Evolutionary conservation across 2,113 vertebrate species (phyloP), one percentile per base, ranked within the genome.

Genomic region (Osmerus mordax): DNA sequence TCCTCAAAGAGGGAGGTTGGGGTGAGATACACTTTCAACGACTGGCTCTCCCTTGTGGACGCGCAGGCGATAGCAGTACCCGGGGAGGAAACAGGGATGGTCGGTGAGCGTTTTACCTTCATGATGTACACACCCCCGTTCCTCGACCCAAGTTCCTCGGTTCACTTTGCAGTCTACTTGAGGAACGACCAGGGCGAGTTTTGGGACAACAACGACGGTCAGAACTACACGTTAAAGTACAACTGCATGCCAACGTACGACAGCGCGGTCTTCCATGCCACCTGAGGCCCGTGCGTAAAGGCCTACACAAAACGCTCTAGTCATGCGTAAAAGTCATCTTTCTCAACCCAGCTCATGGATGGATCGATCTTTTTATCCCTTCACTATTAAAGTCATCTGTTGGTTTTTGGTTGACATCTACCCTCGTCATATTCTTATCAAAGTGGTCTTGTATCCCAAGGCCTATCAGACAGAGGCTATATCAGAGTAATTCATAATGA

Each of bases 121-220:
- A 84, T 86, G 4, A 83, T 96, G 70, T 90, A 84, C 86, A 85
- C 92, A 54, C 95, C 94, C 9, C 94, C 93, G 0, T 70, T 89
- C 59, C 81, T 92, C 82, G 83, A 74, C 14, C 76, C 82, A 12
- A 78, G 86, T 59, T 77, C 91, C 0, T 81, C 89, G 0, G 88
- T 95, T n/a, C 92, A 95, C 83, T 93, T 97, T 67, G 95, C 95
- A 0, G 73, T 95, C 63, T 92, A 93, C 81, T 89, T 92, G 86
- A 87, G 84, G 75, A 85, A 85, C 28, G 85, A 83, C 16, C 87
- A 90, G 18, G 93, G 91, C 1, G 95, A 96, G 80, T 92, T 87
- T 77, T 97, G 96, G 96, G 96, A 97, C 90, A 97, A 97, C 89
- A 97, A 96, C 86, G 80, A 73, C 0, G 94, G 94, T 0, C 79